Evolutionary conservation across 2,888 invertebrate genomes (phyloP).

Genomic region (Himalopsyche kuldschensis): DNA sequence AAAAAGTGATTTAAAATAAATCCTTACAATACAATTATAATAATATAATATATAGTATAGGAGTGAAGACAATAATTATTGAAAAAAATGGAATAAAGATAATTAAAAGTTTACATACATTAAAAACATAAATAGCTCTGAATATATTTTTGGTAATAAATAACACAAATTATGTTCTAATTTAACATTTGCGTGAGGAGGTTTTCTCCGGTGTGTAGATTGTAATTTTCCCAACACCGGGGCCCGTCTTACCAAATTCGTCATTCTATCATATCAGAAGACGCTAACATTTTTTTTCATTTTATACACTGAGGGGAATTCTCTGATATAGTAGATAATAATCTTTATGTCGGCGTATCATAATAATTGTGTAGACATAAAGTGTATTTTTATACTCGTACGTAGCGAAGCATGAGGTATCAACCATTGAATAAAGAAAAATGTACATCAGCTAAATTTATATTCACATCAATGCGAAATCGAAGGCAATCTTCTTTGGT

Average conservation of each 20-base stretch:
- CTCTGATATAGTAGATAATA: not conserved
- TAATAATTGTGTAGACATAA: not conserved
- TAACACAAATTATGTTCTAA: not conserved
- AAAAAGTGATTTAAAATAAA: not conserved
- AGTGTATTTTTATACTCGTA: not conserved
- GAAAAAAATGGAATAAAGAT: not conserved
- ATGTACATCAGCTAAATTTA: not conserved
- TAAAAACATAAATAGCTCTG: not conserved
- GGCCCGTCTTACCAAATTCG: not conserved
- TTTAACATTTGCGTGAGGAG: not conserved
- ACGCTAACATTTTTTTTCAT: not conserved
- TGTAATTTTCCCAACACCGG: not conserved
- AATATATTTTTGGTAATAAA: slow-evolving; percentile 1
- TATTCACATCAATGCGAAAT: not conserved
- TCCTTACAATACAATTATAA: not conserved
- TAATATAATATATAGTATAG: not conserved
- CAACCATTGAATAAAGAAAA: not conserved
- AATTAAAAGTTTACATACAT: not conserved
- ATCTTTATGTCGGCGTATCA: not conserved
- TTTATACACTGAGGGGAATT: not conserved
- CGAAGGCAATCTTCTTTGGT: not conserved
- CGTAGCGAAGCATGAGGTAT: not conserved
- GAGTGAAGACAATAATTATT: not conserved
- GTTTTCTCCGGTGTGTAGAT: not conserved
- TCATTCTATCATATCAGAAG: not conserved